Conservation (phyloP, 1,140 invertebrate genomes). For the Drosophila malerkotliana region DNA sequence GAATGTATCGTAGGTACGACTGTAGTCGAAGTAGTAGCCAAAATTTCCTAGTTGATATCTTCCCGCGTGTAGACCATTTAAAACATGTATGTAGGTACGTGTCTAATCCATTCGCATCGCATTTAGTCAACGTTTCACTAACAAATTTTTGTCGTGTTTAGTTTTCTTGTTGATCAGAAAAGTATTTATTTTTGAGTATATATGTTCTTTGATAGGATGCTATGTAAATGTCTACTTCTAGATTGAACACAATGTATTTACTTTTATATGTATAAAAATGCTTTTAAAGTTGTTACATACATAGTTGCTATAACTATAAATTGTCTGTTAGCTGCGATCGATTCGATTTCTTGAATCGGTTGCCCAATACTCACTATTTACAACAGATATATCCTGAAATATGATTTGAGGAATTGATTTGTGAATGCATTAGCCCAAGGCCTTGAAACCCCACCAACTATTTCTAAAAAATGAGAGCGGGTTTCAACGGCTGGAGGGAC, state of each 20-base stretch:
- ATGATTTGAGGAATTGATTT: constrained; percentile 80
- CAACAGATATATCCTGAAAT: constrained; percentile 70
- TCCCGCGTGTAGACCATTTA: constrained; percentile 46
- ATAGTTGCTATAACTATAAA: constrained; percentile 40
- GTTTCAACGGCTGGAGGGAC: constrained; percentile 5
- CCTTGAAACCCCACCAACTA: constrained; percentile 21
- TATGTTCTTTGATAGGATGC: constrained; percentile 31
- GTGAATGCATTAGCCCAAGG: constrained; percentile 43
- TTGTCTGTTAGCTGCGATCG: constrained; percentile 33
- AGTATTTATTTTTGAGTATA: constrained; percentile 68
- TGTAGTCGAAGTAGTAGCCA: constrained; percentile 69
- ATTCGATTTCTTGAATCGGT: constrained; percentile 6
- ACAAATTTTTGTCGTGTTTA: constrained; percentile 31
- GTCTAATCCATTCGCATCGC: constrained; percentile 21
- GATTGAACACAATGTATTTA: constrained; percentile 32
- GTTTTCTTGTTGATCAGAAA: constrained; percentile 57
- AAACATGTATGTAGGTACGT: constrained; percentile 19
- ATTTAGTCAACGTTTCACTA: constrained; percentile 27
- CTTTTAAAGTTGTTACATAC: constrained; percentile 51
- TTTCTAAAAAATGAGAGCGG: neutral
- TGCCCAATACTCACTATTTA: constrained; percentile 65
- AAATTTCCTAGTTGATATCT: constrained; percentile 58
- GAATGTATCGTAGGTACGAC: constrained; percentile 14
- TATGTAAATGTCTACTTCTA: constrained; percentile 45
- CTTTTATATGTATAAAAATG: constrained; percentile 41